phyloP scores from a whole-genome alignment of 1,140 invertebrate genomes.

The Apis mellifera region Amel_HAv3.1 CM009934.2:8812501-8813000 shows the following conservation, averaged over 20 bases:
- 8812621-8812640: background rate
- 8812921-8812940: slow-evolving; percentile 36
- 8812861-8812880: slow-evolving; percentile 43
- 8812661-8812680: background rate
- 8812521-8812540: too few species aligned
- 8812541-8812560: too few species aligned
- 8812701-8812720: slow-evolving; percentile 38
- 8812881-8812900: too few species aligned
- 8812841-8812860: slow-evolving; percentile 68
- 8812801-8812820: slow-evolving; percentile 52
- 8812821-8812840: slow-evolving; percentile 60
- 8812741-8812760: slow-evolving; percentile 44
- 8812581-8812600: background rate
- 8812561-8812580: too few species aligned
- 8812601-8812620: too few species aligned
- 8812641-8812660: background rate
- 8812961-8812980: background rate
- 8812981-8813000: slow-evolving; percentile 4
- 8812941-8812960: background rate
- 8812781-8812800: slow-evolving; percentile 61
- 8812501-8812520: too few species aligned
- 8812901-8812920: slow-evolving; percentile 31
- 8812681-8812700: background rate
- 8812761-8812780: slow-evolving; percentile 37
- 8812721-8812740: slow-evolving; percentile 37